Evolutionary conservation across 2,888 invertebrate species (phyloP), one percentile per base, ranked within the genome.

Genomic region (Lithodes maja): DNA sequence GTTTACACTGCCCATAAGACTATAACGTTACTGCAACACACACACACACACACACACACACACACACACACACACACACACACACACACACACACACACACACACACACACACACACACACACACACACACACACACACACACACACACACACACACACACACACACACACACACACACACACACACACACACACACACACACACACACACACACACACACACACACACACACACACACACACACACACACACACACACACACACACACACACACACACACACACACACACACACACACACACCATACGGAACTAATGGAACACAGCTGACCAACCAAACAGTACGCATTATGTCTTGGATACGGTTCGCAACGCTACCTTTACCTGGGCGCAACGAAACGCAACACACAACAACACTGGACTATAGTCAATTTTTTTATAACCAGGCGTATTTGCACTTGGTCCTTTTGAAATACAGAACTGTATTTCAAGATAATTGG

Each of bases 131-230:
- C 78, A 78, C 9, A 55, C 55, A 55, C 3, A 3, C 3, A 55
- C 55, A 9, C 55, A 3, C 55, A 55, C 55, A 3, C 55, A 55
- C 9, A 5, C 55, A 3, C 78, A 52, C 78, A 52, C 78, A 78
- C 78, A 78, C 78, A 52, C 52, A 78, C 50, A 78, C 78, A 78
- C 77, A 78, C 77, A 78, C 77, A 78, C 77, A 78, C 77, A 78
- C 77, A 78, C 77, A 78, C 77, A 78, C 77, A 78, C 77, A 78
- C 77, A 78, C 77, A 78, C 52, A 78, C 52, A 78, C 77, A 78
- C 77, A 78, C 77, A 78, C 77, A 61, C 68, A 81, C 54, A 79
- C 54, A n/a, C 15, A 74, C 54, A 15, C 50, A 54, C 55, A 54
- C 54, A 50, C n/a, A 15, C 52, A 83, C 50, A 52, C n/a, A 71